Conservation (phyloP, 2,797 vertebrate species). For the Lacerta bilineata region DNA sequence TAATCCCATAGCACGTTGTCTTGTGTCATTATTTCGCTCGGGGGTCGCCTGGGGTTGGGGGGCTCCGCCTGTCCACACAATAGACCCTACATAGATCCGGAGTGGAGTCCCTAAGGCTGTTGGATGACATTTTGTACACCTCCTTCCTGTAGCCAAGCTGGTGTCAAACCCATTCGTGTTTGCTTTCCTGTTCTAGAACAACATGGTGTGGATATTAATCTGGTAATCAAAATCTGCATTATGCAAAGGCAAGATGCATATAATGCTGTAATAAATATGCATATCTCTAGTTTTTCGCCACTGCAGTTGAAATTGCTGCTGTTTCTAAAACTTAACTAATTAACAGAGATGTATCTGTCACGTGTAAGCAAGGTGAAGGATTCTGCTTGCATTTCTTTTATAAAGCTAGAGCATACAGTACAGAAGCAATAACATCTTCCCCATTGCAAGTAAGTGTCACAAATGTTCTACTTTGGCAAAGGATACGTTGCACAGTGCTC, state of each 20-base stretch:
- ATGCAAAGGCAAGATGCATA: slow-evolving; percentile 8
- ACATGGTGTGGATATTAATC: slow-evolving; percentile 5
- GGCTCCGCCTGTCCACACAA: too few species aligned
- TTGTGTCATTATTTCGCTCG: too few species aligned
- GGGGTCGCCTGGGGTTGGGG: too few species aligned
- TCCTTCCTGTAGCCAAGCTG: too few species aligned
- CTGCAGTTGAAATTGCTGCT: slow-evolving; percentile 44
- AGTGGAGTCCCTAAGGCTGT: too few species aligned
- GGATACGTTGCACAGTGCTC: slow-evolving; percentile 29
- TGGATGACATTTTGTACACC: too few species aligned
- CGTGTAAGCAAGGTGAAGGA: slow-evolving; percentile 54
- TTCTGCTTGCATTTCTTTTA: slow-evolving; percentile 40
- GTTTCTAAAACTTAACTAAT: slow-evolving; percentile 34
- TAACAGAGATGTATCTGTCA: slow-evolving; percentile 49
- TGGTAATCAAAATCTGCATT: not conserved
- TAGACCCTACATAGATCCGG: too few species aligned
- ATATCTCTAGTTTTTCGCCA: slow-evolving; percentile 18
- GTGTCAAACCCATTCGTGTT: too few species aligned
- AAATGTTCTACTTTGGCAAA: slow-evolving; percentile 31
- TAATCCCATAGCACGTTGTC: too few species aligned
- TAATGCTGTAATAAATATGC: slow-evolving; percentile 28
- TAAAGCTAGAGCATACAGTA: slow-evolving; percentile 24
- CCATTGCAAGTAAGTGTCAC: slow-evolving; percentile 22
- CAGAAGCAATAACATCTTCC: slow-evolving; percentile 30
- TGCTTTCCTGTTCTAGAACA: too few species aligned